These are phyloP conservation scores for Planiliza haematocheilus DNA, from an alignment of 2,113 vertebrate species.

Conservation along the genomic window DNA sequence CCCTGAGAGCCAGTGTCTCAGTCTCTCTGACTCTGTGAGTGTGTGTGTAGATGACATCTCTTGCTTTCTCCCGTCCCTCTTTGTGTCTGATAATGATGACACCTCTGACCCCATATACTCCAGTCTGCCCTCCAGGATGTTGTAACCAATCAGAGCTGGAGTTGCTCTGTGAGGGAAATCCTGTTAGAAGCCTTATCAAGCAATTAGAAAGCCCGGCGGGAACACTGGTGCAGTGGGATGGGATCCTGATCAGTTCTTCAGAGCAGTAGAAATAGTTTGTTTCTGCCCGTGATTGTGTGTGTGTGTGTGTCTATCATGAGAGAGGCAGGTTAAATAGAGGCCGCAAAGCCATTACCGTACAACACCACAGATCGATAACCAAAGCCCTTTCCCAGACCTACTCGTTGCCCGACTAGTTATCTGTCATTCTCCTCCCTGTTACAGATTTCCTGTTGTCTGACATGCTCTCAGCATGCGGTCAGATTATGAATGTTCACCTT, in stretches of 20 bases:
- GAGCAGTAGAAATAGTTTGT: slow-evolving; percentile 22
- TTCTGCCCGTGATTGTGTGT: not conserved
- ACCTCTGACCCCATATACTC: slow-evolving; percentile 45
- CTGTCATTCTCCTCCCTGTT: slow-evolving; percentile 18
- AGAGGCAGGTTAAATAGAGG: slow-evolving; percentile 48
- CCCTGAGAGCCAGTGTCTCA: slow-evolving; percentile 28
- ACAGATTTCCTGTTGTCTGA: slow-evolving; percentile 21
- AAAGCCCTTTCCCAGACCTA: slow-evolving; percentile 22
- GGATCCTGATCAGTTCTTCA: slow-evolving; percentile 51
- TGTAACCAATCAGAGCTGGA: slow-evolving; percentile 35
- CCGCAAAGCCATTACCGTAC: slow-evolving; percentile 44
- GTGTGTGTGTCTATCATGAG: slow-evolving; percentile 20
- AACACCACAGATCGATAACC: slow-evolving; percentile 37
- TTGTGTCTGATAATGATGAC: slow-evolving; percentile 47
- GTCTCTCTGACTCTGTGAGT: not conserved
- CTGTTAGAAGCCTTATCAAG: slow-evolving; percentile 40
- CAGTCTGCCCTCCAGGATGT: slow-evolving; percentile 27
- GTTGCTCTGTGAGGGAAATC: slow-evolving; percentile 31
- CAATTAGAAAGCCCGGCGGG: slow-evolving; percentile 44
- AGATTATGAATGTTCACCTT: slow-evolving; percentile 14
- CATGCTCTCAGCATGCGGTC: slow-evolving; percentile 14
- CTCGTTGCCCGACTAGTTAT: slow-evolving; percentile 23
- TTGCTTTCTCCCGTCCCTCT: not conserved
- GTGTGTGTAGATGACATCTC: slow-evolving; percentile 5
- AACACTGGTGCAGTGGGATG: slow-evolving; percentile 29